These are phyloP conservation scores for Hypocryptadius cinnamomeus DNA, from an alignment of 2,113 vertebrate genomes.

Conservation along the genomic window DNA sequence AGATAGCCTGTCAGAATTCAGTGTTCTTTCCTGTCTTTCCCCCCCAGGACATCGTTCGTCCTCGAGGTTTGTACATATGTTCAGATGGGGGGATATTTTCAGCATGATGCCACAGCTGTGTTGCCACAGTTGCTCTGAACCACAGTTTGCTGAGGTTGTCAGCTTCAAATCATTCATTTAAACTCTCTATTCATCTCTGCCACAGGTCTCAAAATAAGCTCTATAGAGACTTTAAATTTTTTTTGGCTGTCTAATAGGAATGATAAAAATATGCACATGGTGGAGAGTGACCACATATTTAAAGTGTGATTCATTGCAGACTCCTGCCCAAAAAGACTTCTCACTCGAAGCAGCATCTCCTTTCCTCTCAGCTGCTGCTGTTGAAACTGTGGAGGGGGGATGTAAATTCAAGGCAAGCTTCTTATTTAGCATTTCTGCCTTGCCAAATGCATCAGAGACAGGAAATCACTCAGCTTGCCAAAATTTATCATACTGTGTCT, in stretches of 20 bases:
- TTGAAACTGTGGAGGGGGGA: background rate
- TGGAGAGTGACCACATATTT: background rate
- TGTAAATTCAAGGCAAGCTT: constrained; percentile 36
- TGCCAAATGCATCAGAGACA: constrained; percentile 56
- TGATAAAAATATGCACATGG: background rate
- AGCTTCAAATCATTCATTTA: background rate
- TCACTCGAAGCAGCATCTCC: constrained; percentile 14
- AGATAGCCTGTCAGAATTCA: background rate
- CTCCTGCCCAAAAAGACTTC: background rate
- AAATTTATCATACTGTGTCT: constrained; percentile 60
- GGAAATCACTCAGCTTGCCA: constrained; percentile 60
- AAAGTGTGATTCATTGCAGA: background rate
- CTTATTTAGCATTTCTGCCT: constrained; percentile 50
- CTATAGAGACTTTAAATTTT: background rate
- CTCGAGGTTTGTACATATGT: background rate
- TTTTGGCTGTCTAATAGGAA: background rate
- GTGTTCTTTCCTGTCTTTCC: background rate
- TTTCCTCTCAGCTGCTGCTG: constrained; percentile 35
- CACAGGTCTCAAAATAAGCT: background rate
- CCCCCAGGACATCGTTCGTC: background rate
- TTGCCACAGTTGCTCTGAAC: background rate
- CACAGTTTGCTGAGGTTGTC: constrained; percentile 37
- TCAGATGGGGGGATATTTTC: constrained; percentile 1
- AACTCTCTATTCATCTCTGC: background rate
- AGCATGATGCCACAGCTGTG: constrained; percentile 8